These are phyloP conservation scores for Ataeniobius toweri DNA, from an alignment of 2,797 vertebrate genomes.

Conservation along the genomic window DNA sequence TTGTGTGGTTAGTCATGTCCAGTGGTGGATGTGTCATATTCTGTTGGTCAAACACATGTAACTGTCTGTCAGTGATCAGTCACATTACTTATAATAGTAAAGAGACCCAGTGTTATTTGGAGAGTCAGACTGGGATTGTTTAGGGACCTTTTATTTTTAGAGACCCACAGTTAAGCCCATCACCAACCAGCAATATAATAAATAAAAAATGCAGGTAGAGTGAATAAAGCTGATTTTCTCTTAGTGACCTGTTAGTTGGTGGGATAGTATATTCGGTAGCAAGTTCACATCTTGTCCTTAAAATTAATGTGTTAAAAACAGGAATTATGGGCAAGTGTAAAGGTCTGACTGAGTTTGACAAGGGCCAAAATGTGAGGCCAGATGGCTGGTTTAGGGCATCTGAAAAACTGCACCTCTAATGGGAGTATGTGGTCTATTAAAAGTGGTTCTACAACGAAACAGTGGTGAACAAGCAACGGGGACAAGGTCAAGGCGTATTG, in stretches of 20 bases:
- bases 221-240: neutral
- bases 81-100: constrained; percentile 16
- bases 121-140: neutral
- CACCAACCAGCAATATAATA: neutral
- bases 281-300: neutral
- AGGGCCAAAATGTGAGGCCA: no score
- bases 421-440: neutral
- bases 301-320: neutral
- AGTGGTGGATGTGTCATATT: constrained; percentile 11
- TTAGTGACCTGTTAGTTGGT: neutral
- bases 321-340: neutral
- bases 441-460: neutral
- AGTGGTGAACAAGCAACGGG: neutral
- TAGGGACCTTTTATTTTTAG: neutral
- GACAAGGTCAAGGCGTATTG: neutral
- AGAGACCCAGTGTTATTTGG: neutral
- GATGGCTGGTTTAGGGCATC: no score
- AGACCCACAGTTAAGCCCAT: neutral
- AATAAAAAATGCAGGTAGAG: neutral
- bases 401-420: neutral
- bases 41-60: constrained; percentile 29
- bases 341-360: no score
- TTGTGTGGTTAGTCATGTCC: constrained; percentile 1
- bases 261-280: neutral
- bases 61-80: constrained; percentile 18